Conservation (phyloP, 2,888 invertebrate genomes). For the Nemoura dubitans region DNA sequence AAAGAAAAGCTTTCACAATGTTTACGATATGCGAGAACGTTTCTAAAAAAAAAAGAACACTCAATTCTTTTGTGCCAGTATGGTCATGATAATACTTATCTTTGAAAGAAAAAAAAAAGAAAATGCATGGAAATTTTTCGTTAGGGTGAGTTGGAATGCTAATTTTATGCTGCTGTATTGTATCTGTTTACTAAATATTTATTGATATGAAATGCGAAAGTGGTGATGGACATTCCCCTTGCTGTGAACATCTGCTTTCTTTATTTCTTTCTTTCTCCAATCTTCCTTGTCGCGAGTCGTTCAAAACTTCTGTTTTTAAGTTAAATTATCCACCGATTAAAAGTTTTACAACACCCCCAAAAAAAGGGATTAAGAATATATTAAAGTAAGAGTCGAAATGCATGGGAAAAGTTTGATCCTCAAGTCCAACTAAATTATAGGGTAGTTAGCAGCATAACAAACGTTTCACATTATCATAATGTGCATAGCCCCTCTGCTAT, state of each 20-base stretch:
- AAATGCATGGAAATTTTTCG: background rate
- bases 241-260: too few species aligned
- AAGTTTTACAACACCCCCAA: background rate
- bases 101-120: background rate
- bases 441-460: background rate
- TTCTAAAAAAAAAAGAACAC: background rate
- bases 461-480: background rate
- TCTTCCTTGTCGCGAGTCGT: background rate
- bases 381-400: background rate
- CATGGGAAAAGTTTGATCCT: background rate
- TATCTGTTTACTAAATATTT: background rate
- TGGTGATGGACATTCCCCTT: background rate
- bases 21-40: background rate
- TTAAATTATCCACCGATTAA: conserved; percentile 3
- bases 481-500: background rate
- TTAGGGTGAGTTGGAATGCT: background rate
- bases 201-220: background rate
- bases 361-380: conserved; percentile 1
- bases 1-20: background rate
- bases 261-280: background rate
- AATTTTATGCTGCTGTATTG: background rate
- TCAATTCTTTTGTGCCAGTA: background rate
- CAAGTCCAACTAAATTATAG: background rate
- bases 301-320: conserved; percentile 8
- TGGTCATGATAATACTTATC: background rate